Conservation (phyloP, 64 coral and sea anemone species). For the Actinia tenebrosa region DNA sequence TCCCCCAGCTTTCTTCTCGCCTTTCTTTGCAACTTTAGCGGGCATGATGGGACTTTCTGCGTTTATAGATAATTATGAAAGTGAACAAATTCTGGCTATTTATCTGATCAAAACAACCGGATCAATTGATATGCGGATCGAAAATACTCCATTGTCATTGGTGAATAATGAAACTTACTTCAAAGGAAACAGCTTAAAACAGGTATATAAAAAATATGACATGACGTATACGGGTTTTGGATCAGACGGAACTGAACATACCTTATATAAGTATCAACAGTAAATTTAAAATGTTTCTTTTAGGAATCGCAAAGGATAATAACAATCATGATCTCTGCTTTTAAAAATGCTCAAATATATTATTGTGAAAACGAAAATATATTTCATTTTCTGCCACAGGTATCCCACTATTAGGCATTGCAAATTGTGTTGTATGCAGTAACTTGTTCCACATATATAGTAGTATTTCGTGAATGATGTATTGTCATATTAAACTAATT, state of each 20-base stretch:
- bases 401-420: neutral
- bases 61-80: neutral
- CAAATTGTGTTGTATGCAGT: too few species aligned
- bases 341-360: neutral
- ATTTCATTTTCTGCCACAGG: neutral
- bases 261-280: neutral
- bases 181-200: slow-evolving; percentile 17
- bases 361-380: too few species aligned
- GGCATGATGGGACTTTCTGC: neutral
- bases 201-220: slow-evolving; percentile 6
- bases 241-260: neutral
- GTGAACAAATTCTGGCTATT: slow-evolving; percentile 4
- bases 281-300: neutral
- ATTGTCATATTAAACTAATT: too few species aligned
- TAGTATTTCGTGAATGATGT: too few species aligned
- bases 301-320: neutral
- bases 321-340: neutral
- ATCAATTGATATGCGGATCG: slow-evolving; percentile 39
- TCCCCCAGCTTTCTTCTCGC: neutral
- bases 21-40: slow-evolving; percentile 4
- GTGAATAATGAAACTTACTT: too few species aligned
- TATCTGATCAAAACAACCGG: neutral
- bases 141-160: slow-evolving; percentile 1
- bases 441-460: too few species aligned
- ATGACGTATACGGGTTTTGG: neutral